These are phyloP conservation scores for Premnoplex brunnescens DNA, from an alignment of 2,797 vertebrate genomes.

Conservation along the genomic window DNA sequence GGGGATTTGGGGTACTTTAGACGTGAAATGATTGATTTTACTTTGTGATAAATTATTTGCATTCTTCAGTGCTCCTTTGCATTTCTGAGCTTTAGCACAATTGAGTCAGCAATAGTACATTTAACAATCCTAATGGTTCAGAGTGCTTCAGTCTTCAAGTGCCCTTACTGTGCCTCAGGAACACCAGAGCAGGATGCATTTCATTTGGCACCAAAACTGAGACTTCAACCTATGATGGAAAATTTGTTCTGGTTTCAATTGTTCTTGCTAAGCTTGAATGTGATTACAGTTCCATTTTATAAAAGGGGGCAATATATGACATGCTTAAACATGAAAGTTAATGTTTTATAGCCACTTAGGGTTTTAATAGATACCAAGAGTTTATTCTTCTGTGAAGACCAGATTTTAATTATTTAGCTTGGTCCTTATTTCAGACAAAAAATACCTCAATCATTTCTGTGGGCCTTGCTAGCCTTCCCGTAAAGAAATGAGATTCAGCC, in stretches of 20 bases:
- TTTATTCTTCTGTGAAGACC: background rate
- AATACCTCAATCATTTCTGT: background rate
- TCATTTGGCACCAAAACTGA: background rate
- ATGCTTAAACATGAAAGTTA: background rate
- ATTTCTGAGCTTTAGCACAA: background rate
- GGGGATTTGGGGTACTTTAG: background rate
- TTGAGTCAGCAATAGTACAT: accelerated
- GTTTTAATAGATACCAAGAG: background rate
- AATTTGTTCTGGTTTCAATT: background rate
- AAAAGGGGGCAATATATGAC: background rate
- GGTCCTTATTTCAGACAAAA: background rate
- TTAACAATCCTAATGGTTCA: background rate
- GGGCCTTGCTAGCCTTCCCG: background rate
- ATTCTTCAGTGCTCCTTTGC: background rate
- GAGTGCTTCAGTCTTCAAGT: background rate
- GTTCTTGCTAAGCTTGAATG: background rate
- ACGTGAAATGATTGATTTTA: background rate
- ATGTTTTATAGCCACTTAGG: background rate
- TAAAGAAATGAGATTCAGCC: background rate
- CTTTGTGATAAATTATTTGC: background rate
- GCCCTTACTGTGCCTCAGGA: background rate
- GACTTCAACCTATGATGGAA: background rate
- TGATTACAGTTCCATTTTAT: background rate
- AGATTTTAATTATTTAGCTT: background rate
- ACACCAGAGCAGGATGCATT: background rate